phyloP scores from a whole-genome alignment of 2,113 vertebrate species.

The Oncorhynchus kisutch region DNA sequence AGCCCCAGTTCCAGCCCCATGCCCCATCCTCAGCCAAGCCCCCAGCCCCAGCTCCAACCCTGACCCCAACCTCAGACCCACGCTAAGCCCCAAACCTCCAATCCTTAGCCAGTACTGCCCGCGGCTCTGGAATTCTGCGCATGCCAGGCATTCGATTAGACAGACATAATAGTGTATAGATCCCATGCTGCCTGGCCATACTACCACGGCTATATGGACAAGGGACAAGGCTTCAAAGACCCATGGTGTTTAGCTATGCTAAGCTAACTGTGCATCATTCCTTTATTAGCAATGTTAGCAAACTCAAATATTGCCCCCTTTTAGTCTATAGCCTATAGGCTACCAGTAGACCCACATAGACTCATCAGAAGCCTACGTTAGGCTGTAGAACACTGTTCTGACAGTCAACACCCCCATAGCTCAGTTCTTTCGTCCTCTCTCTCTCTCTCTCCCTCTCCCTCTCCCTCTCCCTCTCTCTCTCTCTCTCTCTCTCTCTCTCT shows the following conservation, averaged over 20 bases:
- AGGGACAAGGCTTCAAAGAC: not conserved
- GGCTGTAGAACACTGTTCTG: slow-evolving; percentile 1
- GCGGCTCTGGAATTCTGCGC: slow-evolving; percentile 51
- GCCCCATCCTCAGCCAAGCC: slow-evolving; percentile 15
- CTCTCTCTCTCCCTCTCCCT: slow-evolving; percentile 34
- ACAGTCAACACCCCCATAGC: slow-evolving; percentile 30
- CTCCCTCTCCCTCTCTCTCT: no score
- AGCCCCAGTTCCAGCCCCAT: slow-evolving; percentile 16
- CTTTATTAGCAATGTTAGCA: not conserved
- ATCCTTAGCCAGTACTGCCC: slow-evolving; percentile 36
- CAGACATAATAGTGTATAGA: slow-evolving; percentile 66
- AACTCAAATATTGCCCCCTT: not conserved
- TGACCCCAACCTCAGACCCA: slow-evolving; percentile 18
- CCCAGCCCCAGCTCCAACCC: not conserved
- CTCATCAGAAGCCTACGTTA: no score
- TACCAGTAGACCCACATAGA: no score
- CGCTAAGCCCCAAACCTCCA: slow-evolving; percentile 47
- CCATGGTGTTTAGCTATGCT: not conserved
- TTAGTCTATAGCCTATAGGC: not conserved
- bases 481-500: slow-evolving; percentile 26
- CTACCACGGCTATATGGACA: slow-evolving; percentile 26
- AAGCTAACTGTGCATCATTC: not conserved
- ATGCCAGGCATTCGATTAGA: slow-evolving; percentile 66
- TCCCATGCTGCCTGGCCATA: slow-evolving; percentile 46
- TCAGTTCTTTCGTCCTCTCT: slow-evolving; percentile 27